Evolutionary conservation across 2,113 vertebrate species (phyloP), one percentile per base, ranked within the genome.

Genomic region (Hucho hucho): DNA sequence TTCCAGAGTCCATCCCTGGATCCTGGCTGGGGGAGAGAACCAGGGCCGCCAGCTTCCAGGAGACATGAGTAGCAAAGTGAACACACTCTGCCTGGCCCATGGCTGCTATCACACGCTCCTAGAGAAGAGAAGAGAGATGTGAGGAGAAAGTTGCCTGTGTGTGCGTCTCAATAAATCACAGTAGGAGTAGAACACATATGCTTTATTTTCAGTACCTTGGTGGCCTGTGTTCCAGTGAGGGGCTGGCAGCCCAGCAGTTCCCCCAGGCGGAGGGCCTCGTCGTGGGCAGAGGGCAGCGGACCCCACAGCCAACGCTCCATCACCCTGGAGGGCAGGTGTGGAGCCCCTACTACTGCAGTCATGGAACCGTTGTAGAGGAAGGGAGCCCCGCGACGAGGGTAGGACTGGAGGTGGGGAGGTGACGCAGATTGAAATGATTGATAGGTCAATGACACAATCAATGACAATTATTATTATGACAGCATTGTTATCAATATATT

Each of bases 231-330:
- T 73, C 95, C 96, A 0, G 95, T 95, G 25, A 99, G 90, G 0
- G 96, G 96, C 61, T 95, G 95, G 83, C 97, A 98, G 64, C 96
- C 95, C 25, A 98, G 92, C 69, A 96, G 92, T 67, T 99, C 96
- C 0, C 96, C 95, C 2, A 98, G 95, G 92, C 96, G 94, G 11
- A 94, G 93, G 0, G 95, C 95, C 61, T 98, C 97, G 28, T 98
- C 96, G 56, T 97, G 96, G 6, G 97, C 97, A 0, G 95, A 95
- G 0, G 97, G 97, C 90, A 98, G 93, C 0, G 97, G 97, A 4
- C 96, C 96, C 97, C 97, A 98, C 1, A 98, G 91, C 96, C 97
- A 98, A 83, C 95, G 92, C 90, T 95, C 96, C 96, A 97, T 97
- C 83, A 97, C 95, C 0, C 95, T 93, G 0, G 95, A 74, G 0